Evolutionary conservation across 2,888 invertebrate genomes (phyloP).

Genomic region (Notocelia uddmanniana): DNA sequence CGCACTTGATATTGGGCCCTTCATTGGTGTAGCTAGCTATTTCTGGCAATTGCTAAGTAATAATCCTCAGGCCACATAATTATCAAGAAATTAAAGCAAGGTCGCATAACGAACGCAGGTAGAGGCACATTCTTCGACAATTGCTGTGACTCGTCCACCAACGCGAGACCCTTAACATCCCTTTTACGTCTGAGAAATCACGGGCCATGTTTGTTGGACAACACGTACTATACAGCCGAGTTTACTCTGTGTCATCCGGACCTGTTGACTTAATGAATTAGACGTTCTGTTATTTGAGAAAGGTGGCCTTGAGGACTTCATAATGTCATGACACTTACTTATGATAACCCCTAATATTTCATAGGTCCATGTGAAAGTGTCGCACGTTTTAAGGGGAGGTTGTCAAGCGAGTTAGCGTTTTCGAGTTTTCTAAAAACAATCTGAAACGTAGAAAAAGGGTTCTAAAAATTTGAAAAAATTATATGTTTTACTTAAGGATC

Average conservation of each 20-base stretch:
- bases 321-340: not conserved
- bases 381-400: too few relatives aligned
- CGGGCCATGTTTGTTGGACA: not conserved
- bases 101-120: conserved; percentile 6
- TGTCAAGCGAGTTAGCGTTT: too few relatives aligned
- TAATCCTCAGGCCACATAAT: not conserved
- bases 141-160: not conserved
- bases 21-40: not conserved
- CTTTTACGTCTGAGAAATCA: not conserved
- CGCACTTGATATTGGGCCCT: not conserved
- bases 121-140: conserved; percentile 1
- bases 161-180: not conserved
- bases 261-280: conserved; percentile 3
- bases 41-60: not conserved
- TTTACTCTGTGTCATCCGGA: conserved; percentile 3
- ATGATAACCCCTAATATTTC: not conserved
- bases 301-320: not conserved
- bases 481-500: too few relatives aligned
- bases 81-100: conserved; percentile 4
- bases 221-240: not conserved
- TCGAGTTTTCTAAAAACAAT: too few relatives aligned
- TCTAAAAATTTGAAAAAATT: too few relatives aligned
- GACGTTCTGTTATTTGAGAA: conserved; percentile 6
- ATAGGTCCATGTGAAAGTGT: not conserved
- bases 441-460: too few relatives aligned